Evolutionary conservation across 2,113 vertebrate genomes (phyloP).

Genomic region (Hemicordylus capensis): DNA sequence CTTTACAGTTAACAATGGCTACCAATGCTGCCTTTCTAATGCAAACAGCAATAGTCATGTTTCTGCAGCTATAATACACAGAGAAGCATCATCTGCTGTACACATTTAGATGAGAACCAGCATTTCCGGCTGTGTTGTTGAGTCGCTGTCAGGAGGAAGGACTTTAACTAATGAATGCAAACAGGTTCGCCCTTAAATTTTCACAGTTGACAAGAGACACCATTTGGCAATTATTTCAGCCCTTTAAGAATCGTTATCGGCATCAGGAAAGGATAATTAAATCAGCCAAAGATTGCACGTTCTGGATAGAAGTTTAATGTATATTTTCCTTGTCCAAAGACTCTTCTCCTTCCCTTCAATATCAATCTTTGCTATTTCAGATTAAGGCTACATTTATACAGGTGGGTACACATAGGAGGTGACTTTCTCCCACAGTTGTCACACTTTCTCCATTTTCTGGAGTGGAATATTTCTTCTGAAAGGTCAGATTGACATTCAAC

Average conservation of each 20-base stretch:
- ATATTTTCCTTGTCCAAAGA: not conserved
- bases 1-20: not conserved
- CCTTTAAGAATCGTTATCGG: not conserved
- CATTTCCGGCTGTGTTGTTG: not conserved
- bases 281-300: not conserved
- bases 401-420: not conserved
- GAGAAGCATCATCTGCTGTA: not conserved
- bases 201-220: not conserved
- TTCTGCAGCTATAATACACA: conserved; percentile 33
- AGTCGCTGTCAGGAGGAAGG: conserved; percentile 7
- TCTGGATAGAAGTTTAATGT: not conserved
- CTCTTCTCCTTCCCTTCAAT: not conserved
- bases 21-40: not conserved
- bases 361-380: conserved; percentile 9
- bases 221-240: conserved; percentile 43
- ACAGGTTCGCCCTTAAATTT: conserved; percentile 43
- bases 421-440: no score
- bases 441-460: not conserved
- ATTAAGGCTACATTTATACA: not conserved
- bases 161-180: conserved; percentile 17
- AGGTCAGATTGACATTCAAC: no score
- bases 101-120: not conserved
- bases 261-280: not conserved
- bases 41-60: conserved; percentile 15
- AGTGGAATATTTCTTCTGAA: not conserved